These are phyloP conservation scores for Scrobipalpa atriplicella DNA, from an alignment of 2,888 invertebrate species.

Conservation along the genomic window DNA sequence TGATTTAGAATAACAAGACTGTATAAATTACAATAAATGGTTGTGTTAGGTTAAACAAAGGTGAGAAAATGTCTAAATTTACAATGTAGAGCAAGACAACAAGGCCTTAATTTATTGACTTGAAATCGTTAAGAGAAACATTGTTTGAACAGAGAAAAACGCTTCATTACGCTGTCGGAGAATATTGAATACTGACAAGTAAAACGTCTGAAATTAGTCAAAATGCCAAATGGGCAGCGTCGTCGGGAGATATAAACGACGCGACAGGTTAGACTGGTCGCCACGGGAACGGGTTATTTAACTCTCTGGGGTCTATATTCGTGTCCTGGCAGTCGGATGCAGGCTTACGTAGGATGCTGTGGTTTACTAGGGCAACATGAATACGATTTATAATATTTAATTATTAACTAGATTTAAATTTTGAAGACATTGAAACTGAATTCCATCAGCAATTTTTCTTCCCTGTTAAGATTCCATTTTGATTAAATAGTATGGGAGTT, in stretches of 20 bases:
- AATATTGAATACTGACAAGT: constrained; percentile 17
- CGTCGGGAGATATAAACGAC: constrained; percentile 17
- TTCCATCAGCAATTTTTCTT: no score
- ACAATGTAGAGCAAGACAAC: background rate
- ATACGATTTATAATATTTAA: no score
- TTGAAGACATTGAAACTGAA: no score
- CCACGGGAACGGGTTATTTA: constrained; percentile 20
- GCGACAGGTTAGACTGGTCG: constrained; percentile 19
- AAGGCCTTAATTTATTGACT: background rate
- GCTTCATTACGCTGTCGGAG: background rate
- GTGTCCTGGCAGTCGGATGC: constrained; percentile 1
- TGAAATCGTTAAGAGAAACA: background rate
- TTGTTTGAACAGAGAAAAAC: no score
- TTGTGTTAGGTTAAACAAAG: background rate
- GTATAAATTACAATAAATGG: background rate
- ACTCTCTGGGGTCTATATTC: background rate
- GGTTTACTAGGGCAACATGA: constrained; percentile 1
- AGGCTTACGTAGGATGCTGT: background rate
- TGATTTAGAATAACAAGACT: background rate
- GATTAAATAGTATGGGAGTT: no score
- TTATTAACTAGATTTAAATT: no score
- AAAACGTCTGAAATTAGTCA: constrained; percentile 17
- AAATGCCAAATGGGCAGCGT: constrained; percentile 17
- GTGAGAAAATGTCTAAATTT: background rate
- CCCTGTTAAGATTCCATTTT: no score